Percentiles rank a stretch among this genome's conserved stretches.
Evolutionary conservation across 1,140 invertebrate species (phyloP).

Genomic region (Aphelinus atriplicis): DNA sequence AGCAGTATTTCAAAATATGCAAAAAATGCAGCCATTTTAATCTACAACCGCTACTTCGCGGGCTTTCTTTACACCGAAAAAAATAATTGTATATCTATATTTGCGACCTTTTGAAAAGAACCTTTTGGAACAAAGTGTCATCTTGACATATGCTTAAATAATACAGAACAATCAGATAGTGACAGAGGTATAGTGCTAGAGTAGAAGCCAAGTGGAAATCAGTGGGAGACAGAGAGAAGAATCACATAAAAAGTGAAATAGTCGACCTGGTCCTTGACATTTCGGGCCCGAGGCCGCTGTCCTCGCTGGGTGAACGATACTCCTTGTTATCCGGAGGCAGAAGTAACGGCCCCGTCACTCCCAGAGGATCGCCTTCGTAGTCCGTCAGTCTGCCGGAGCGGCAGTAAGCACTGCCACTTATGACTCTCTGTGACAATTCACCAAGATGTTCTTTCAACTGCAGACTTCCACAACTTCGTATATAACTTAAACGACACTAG

Average conservation of each 20-base stretch:
- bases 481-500: too few relatives aligned
- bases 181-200: not conserved
- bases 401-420: constrained; percentile 53
- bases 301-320: constrained; percentile 82
- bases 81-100: too few relatives aligned
- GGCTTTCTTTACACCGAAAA: too few relatives aligned
- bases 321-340: constrained; percentile 67
- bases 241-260: constrained; percentile 10
- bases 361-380: constrained; percentile 68
- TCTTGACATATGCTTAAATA: too few relatives aligned
- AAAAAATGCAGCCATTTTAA: too few relatives aligned
- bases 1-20: too few relatives aligned
- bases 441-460: constrained; percentile 5
- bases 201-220: constrained; percentile 6
- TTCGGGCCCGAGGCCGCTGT: constrained; percentile 83
- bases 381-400: constrained; percentile 68
- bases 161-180: too few relatives aligned
- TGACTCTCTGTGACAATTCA: constrained; percentile 62
- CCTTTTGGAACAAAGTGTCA: too few relatives aligned
- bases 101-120: too few relatives aligned
- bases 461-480: too few relatives aligned
- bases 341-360: constrained; percentile 62
- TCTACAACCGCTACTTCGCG: too few relatives aligned
- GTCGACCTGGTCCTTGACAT: constrained; percentile 69
- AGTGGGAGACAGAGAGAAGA: constrained; percentile 23